These are phyloP conservation scores for Callithrix jacchus DNA, from an alignment of 2,113 vertebrate species.

Conservation along the genomic window DNA sequence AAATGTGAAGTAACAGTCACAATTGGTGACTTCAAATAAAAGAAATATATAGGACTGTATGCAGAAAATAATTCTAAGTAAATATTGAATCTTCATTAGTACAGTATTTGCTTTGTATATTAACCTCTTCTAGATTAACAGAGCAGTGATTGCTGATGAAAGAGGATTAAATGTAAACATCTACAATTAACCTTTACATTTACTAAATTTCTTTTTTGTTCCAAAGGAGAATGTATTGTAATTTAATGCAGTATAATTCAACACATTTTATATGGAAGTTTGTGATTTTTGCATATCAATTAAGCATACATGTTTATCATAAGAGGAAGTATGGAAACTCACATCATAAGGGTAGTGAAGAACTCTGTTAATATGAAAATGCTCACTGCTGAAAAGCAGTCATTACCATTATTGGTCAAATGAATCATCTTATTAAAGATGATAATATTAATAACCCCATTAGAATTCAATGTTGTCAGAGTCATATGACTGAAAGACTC, in stretches of 20 bases:
- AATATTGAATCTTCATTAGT: neutral
- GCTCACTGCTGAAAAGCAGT: neutral
- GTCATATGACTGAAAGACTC: neutral
- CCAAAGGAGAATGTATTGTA: neutral
- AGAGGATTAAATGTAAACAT: neutral
- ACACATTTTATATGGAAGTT: neutral
- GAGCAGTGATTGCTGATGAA: neutral
- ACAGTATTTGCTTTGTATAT: neutral
- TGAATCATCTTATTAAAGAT: conserved; percentile 35
- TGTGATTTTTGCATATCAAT: neutral
- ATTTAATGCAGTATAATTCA: neutral
- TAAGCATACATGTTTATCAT: neutral
- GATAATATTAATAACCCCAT: neutral
- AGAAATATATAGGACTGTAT: neutral
- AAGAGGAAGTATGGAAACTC: neutral
- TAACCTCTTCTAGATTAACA: neutral
- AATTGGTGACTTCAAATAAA: neutral
- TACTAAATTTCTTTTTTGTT: neutral
- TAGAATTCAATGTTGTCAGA: neutral
- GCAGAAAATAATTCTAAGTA: neutral
- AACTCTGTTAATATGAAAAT: neutral
- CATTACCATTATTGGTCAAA: neutral
- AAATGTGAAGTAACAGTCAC: neutral
- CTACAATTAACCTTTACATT: neutral
- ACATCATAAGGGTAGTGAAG: neutral